Evolutionary conservation across 2,797 vertebrate species (phyloP), one percentile per base, ranked within the genome.

Genomic region (Chromis chromis): DNA sequence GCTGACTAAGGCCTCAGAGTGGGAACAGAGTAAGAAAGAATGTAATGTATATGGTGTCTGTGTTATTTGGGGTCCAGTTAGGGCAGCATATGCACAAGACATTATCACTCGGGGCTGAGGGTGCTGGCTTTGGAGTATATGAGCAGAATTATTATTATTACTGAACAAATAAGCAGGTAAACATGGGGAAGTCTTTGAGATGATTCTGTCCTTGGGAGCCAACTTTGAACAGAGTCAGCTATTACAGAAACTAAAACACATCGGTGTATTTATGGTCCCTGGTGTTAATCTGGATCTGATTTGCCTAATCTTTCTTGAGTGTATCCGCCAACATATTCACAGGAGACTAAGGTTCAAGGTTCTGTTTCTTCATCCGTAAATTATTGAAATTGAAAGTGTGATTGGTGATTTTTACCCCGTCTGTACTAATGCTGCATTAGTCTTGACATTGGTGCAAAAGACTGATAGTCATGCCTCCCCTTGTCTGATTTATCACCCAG

Each of bases 1-100:
- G 91, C 91, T 94, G 93, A 93, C 87, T 92, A 87, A 93, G 91
- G 75, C 79, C 85, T 89, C 71, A 2, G 33, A 87, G 86, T 84
- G 87, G 78, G 89, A 91, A 89, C 79, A 65, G 79, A 73, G 83
- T 79, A 40, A 78, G 87, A 78, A 90, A 69, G 86, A 92, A 90
- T 88, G 91, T 83, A 89, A 89, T 70, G 73, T 89, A 90, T 88
- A 89, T 31, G 78, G 72, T 59, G 77, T 79, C 67, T 83, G 73
- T 72, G 84, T 79, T 82, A 70, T 81, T 79, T 63, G 81, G 81
- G 88, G 79, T 87, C 63, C 48, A 3, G 64, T 67, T 81, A 59
- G 58, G 60, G 83, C 77, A 65, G 73, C 88, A 89, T 79, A 19
- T 85, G 91, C 33, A 14, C 65, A 88, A 91, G 24, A 50, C 66